Percentiles rank a stretch among this genome's conserved stretches.
phyloP scores from a whole-genome alignment of 2,113 vertebrate genomes.

The Tragelaphus imberbis region DNA sequence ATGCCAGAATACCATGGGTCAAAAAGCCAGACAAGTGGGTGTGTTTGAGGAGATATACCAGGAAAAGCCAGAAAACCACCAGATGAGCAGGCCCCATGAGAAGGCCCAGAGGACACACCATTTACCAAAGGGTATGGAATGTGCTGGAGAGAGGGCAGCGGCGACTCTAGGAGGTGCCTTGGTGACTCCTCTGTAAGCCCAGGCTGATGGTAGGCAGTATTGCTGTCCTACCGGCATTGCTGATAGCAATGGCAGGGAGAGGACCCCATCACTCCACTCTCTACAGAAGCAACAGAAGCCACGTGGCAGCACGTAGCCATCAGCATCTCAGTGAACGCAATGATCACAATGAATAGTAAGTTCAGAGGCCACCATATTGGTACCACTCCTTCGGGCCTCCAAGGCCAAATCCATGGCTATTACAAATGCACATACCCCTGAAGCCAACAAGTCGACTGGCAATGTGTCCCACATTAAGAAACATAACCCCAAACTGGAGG shows the following conservation, averaged over 20 bases:
- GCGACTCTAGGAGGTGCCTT: fast-evolving
- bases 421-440: background rate
- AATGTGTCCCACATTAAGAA: background rate
- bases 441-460: background rate
- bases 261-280: background rate
- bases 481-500: background rate
- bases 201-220: fast-evolving
- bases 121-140: fast-evolving
- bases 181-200: background rate
- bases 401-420: fast-evolving
- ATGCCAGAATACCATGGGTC: background rate
- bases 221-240: background rate
- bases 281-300: background rate
- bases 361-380: background rate
- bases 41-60: background rate
- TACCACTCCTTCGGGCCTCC: background rate
- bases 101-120: background rate
- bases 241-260: background rate
- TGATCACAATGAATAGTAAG: fast-evolving
- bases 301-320: fast-evolving
- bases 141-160: background rate
- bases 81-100: background rate
- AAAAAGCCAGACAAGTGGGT: background rate
- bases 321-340: fast-evolving
- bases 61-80: background rate